Evolutionary conservation across 2,797 vertebrate species (phyloP), one percentile per base, ranked within the genome.

Genomic region (Dermochelys coriacea): DNA sequence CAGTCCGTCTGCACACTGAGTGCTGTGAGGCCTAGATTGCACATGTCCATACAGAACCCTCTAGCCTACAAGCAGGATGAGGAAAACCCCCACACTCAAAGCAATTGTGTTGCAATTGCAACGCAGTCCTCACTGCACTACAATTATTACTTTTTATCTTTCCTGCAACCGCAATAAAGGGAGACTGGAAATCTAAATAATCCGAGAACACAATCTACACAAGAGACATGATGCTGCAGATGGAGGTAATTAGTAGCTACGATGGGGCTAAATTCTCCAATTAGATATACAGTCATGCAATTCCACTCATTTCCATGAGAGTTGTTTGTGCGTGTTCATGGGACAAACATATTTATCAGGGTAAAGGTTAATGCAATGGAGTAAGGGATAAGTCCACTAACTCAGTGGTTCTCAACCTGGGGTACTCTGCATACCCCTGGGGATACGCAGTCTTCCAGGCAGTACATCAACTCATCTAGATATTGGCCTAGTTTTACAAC

Each of bases 241-340:
- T 80, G 3, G 68, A 79, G 87, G 49, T 90, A 27, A 61, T 64
- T 51, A 75, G 82, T 59, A 88, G 86, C 80, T 88, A 80, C 82
- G 75, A 80, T 71, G 74, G 52, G 83, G 21, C 34, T 61, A 23
- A 31, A 21, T 64, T 86, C 61, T 75, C 31, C 83, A 61, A 11
- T 50, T 6, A 75, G 83, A 37, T 61, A 1, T 61, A 37, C 51
- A 47, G 6, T 47, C 59, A 6, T 15, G 86, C 0, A 1, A 59
- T 61, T 15, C 41, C 15, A 3, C n/a, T 18, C 89, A n/a, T 71
- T 88, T 71, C 82, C 82, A 1, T 4, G 61, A 49, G 51, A 45
- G 37, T 37, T 3, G 2, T 6, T 45, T 50, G 34, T 27, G 5
- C 41, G 50, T 0, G 1, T 57, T 61, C 10, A 23, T 27, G 77